Conservation (phyloP, 2,888 invertebrate genomes). For the Agonopterix arenella region DNA sequence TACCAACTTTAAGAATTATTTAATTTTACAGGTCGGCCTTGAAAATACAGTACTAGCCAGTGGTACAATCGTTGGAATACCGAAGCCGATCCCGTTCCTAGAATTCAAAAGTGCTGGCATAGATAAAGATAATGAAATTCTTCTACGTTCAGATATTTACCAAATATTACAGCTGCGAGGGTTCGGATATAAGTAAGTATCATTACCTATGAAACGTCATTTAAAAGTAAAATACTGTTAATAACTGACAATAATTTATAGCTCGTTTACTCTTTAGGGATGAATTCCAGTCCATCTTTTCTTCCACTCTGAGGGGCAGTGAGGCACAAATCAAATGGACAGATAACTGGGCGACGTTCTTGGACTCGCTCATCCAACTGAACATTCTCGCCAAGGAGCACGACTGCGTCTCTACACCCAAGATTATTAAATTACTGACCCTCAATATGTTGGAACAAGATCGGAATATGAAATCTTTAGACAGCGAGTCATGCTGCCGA, state of each 20-base stretch:
- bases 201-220: not conserved
- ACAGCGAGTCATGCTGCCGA: not conserved
- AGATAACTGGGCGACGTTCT: conserved; percentile 84
- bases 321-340: conserved; percentile 64
- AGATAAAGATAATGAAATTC: not conserved
- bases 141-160: not conserved
- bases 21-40: not conserved
- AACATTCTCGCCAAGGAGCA: conserved; percentile 75
- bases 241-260: not conserved
- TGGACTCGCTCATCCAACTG: conserved; percentile 87
- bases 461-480: not conserved
- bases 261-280: not conserved
- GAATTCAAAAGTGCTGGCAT: not conserved
- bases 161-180: not conserved
- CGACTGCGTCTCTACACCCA: conserved; percentile 79
- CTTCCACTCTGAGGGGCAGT: not conserved
- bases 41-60: not conserved
- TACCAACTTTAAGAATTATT: not conserved
- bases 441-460: conserved; percentile 4
- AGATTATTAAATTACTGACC: conserved; percentile 23
- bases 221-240: not conserved
- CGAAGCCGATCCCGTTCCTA: not conserved
- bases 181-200: not conserved
- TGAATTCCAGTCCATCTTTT: not conserved
- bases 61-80: not conserved